Base-by-base conservation (phyloP, 2,888 invertebrate genomes). In the Drosophila peninsularis region DNA sequence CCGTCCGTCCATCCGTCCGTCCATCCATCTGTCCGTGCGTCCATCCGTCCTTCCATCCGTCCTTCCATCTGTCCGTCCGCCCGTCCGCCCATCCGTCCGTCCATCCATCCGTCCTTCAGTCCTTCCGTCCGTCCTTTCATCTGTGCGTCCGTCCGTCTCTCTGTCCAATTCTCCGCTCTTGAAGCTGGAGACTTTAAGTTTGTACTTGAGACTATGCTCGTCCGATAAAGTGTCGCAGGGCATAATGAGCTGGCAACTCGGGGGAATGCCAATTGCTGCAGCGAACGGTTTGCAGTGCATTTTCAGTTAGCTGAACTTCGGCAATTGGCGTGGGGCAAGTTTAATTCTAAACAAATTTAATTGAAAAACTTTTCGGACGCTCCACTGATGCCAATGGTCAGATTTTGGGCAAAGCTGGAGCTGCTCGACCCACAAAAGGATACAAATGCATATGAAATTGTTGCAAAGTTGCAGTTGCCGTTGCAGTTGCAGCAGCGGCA, bases 261-360 rank as follows among this genome's bases (percentile, higher is more conserved):
- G 14, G 24, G 39, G 27, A 42, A 44, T 47, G 41, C 44, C 54
- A 55, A 57, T 44, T 37, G 62, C 53, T 50, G 54, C 44, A 21
- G 17, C n/a, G 42, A 56, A 32, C 39, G 42, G 13, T 55, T 55
- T 55, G 13, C 36, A 58, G 34, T 70, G 64, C 74, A 70, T 61
- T 75, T 75, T 62, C 75, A 75, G 75, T 75, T 70, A 75, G 75
- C 50, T 70, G 70, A 75, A 75, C 62, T 66, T 75, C 30, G n/a
- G 41, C 39, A 54, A 71, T 80, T 71, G 77, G 62, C 71, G 60
- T 72, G 53, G 63, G 79, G 73, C 75, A 82, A 84, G 83, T 82
- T 83, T 81, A 84, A 84, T 86, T 84, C 87, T 87, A 87, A 87
- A 82, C 80, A 85, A 87, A 85, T 87, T 85, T 84, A 85, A 85